Evolutionary conservation across 2,888 invertebrate species (phyloP).

Genomic region (Cryptus armator): DNA sequence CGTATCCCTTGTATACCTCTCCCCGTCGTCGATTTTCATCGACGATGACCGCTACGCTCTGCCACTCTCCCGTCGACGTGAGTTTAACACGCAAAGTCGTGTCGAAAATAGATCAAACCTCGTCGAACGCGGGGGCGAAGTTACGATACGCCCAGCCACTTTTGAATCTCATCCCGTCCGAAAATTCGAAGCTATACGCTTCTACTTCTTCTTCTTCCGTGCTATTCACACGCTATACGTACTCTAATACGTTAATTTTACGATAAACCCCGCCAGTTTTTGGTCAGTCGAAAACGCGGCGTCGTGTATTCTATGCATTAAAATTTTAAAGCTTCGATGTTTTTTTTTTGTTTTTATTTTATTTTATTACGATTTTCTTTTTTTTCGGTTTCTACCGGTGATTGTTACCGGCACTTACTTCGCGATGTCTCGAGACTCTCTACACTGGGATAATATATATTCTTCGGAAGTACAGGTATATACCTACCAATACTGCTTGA

Average conservation of each 20-base stretch:
- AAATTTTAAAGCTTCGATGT: background rate
- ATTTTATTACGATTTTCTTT: background rate
- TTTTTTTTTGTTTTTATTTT: background rate
- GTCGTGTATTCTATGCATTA: slow-evolving; percentile 19
- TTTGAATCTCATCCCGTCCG: slow-evolving; percentile 56
- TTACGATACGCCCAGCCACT: slow-evolving; percentile 68
- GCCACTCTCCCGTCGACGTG: background rate
- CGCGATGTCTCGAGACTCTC: background rate
- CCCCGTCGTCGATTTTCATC: slow-evolving; percentile 21
- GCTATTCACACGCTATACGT: slow-evolving; percentile 10
- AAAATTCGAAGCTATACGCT: slow-evolving; percentile 34
- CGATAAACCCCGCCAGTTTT: slow-evolving; percentile 58
- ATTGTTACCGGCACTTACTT: background rate
- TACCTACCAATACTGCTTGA: background rate
- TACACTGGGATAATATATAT: background rate
- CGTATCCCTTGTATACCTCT: background rate
- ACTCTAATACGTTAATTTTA: slow-evolving; percentile 37
- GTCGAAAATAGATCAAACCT: slow-evolving; percentile 74
- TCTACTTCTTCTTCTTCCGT: slow-evolving; percentile 34
- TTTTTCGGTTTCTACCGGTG: background rate
- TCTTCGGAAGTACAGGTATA: slow-evolving; percentile 5
- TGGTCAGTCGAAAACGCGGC: slow-evolving; percentile 56
- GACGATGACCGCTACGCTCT: slow-evolving; percentile 48
- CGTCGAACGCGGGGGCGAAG: slow-evolving; percentile 73
- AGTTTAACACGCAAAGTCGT: slow-evolving; percentile 16